Conservation (phyloP, 2,888 invertebrate genomes). For the Sinhomidia bicolor region DNA sequence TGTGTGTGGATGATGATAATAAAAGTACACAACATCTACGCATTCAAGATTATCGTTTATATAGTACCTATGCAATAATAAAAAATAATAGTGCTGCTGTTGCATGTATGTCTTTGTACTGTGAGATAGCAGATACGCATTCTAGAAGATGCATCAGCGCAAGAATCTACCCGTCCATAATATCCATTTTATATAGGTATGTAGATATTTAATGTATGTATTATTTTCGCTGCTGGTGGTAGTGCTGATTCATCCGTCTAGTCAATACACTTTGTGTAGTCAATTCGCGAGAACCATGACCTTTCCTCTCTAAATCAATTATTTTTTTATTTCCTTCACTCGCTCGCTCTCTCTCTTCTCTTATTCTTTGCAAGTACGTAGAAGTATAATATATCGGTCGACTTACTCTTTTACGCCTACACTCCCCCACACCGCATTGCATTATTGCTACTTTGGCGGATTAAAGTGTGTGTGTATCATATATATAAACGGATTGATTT, state of each 20-base stretch:
- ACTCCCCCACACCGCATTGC: not conserved
- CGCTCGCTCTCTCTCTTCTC: not conserved
- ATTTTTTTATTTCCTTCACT: not conserved
- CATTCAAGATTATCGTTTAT: not conserved
- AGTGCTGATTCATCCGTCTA: constrained; percentile 59
- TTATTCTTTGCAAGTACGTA: not conserved
- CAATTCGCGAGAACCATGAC: constrained; percentile 69
- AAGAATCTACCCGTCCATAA: no score
- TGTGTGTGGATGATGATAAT: no score
- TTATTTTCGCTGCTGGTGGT: not conserved
- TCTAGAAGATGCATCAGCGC: not conserved
- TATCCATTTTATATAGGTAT: no score
- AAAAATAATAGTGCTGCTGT: not conserved
- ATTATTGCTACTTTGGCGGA: not conserved
- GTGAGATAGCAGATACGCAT: not conserved
- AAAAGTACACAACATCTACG: no score
- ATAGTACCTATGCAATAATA: not conserved
- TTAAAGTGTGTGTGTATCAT: not conserved
- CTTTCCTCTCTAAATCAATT: constrained; percentile 64
- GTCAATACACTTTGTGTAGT: constrained; percentile 12
- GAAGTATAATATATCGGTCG: constrained; percentile 35
- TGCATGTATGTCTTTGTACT: not conserved
- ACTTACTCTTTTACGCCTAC: constrained; percentile 27
- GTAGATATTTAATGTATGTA: not conserved
- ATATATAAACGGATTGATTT: not conserved